Conservation (phyloP, 2,888 invertebrate species). For the Drosophila prolongata region DNA sequence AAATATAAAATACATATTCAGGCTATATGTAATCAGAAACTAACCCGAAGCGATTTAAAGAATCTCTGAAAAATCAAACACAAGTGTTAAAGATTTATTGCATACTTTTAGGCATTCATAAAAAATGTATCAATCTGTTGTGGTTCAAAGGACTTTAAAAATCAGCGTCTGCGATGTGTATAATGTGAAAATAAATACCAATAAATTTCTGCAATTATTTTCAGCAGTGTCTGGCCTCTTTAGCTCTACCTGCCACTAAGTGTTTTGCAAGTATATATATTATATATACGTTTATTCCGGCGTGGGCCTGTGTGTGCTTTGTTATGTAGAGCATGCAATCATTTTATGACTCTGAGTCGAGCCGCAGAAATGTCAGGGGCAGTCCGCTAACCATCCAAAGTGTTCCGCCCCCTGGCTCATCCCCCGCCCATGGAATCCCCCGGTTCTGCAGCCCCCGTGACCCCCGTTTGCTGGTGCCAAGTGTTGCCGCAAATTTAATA, state of each 20-base stretch:
- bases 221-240: constrained; percentile 25
- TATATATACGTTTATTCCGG: constrained; percentile 15
- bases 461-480: constrained; percentile 50
- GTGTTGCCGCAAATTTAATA: constrained; percentile 79
- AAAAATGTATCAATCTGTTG: too few relatives aligned
- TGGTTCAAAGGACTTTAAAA: too few relatives aligned
- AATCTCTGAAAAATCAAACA: too few relatives aligned
- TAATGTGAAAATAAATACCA: background rate
- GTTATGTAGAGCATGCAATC: constrained; percentile 75
- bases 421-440: constrained; percentile 1
- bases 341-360: constrained; percentile 72
- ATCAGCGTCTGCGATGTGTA: too few relatives aligned
- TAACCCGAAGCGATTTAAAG: too few relatives aligned
- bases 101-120: background rate
- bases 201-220: background rate
- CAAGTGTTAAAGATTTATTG: background rate
- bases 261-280: constrained; percentile 63
- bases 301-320: constrained; percentile 38
- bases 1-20: too few relatives aligned
- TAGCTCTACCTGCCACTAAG: constrained; percentile 74
- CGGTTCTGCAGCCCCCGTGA: background rate
- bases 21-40: too few relatives aligned
- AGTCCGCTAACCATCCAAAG: constrained; percentile 56
- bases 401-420: constrained; percentile 22
- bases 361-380: constrained; percentile 72